Evolutionary conservation across 2,888 invertebrate genomes (phyloP).

Genomic region (Brachylomia viminalis): DNA sequence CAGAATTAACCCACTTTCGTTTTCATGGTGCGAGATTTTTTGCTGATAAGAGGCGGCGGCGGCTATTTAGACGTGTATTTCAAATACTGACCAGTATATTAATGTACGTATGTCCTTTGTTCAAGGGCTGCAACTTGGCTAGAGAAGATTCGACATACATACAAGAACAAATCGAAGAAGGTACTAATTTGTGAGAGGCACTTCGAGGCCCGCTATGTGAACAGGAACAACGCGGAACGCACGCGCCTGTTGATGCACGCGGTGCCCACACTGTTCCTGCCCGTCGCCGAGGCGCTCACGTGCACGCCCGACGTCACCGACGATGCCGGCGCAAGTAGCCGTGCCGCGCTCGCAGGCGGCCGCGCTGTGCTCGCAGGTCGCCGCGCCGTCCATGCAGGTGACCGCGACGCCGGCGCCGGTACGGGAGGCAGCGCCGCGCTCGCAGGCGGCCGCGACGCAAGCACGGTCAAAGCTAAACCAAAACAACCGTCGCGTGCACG

Average conservation of each 20-base stretch:
- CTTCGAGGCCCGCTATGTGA: slow-evolving; percentile 53
- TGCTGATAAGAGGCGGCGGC: background rate
- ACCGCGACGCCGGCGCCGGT: background rate
- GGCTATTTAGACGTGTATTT: background rate
- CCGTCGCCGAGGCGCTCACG: slow-evolving; percentile 26
- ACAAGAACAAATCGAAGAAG: slow-evolving; percentile 34
- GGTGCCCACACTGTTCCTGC: slow-evolving; percentile 63
- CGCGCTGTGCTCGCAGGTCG: background rate
- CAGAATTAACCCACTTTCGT: background rate
- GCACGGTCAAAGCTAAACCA: background rate
- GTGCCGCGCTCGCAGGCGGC: background rate
- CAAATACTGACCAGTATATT: background rate
- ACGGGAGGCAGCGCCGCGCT: background rate
- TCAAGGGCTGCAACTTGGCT: slow-evolving; percentile 48
- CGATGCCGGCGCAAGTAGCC: background rate
- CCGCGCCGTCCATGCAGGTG: no score
- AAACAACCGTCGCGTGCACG: background rate
- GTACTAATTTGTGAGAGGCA: slow-evolving; percentile 61
- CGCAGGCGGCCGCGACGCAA: background rate
- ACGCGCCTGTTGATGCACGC: slow-evolving; percentile 60
- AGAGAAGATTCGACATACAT: slow-evolving; percentile 25
- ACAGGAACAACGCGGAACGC: slow-evolving; percentile 31
- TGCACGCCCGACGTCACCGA: slow-evolving; percentile 41
- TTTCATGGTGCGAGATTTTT: background rate
- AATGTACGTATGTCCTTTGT: slow-evolving; percentile 17